These are phyloP conservation scores for Planiliza haematocheilus DNA, from an alignment of 2,113 vertebrate genomes.

Conservation along the genomic window DNA sequence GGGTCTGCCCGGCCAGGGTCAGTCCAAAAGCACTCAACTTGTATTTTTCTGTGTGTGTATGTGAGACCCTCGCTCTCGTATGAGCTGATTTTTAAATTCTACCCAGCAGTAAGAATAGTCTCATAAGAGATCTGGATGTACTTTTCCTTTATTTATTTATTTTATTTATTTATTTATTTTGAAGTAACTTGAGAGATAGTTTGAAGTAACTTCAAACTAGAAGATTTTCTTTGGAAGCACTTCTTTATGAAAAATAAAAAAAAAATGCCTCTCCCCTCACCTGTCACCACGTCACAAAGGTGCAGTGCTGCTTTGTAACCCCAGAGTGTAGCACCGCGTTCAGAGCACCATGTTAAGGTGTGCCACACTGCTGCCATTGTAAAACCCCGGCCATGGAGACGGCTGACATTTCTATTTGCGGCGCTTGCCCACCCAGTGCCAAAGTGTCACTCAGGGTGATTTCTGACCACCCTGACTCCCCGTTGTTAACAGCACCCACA, in stretches of 20 bases:
- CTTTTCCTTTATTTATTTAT: constrained; percentile 11
- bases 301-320: constrained; percentile 56
- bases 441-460: constrained; percentile 87
- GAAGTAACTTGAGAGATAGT: constrained; percentile 44
- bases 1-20: constrained; percentile 92
- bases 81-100: constrained; percentile 37
- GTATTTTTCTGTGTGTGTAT: constrained; percentile 26
- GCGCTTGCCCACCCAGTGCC: constrained; percentile 83
- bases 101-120: constrained; percentile 10
- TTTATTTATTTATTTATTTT: constrained; percentile 33
- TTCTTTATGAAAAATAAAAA: constrained; percentile 32
- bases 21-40: constrained; percentile 49
- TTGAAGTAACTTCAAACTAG: constrained; percentile 34
- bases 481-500: constrained; percentile 85
- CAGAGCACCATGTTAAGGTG: constrained; percentile 51
- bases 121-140: constrained; percentile 23
- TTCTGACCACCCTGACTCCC: constrained; percentile 84
- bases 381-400: constrained; percentile 62
- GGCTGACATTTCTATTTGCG: constrained; percentile 83
- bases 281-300: constrained; percentile 51
- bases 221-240: constrained; percentile 30
- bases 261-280: constrained; percentile 44
- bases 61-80: neutral
- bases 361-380: constrained; percentile 64
- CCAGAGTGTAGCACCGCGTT: constrained; percentile 37